Base-by-base conservation (phyloP, 2,113 vertebrate species). In the Corythornis cristatus region DNA sequence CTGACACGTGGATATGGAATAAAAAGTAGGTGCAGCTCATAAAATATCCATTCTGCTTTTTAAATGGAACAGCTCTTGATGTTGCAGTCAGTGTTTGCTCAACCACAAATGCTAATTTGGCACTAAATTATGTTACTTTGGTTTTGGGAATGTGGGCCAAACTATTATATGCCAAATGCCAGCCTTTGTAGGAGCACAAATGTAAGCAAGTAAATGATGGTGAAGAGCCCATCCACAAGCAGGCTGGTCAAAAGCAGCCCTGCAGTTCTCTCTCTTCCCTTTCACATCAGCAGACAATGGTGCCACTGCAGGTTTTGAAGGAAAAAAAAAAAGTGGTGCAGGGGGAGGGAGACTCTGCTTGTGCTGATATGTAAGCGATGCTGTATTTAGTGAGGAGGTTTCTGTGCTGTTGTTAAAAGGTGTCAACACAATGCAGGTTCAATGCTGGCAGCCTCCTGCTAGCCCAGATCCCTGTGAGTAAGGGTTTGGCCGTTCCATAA, bases 81-180 rank as follows among this genome's bases (percentile, higher is more conserved):
- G 21, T 66, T 45, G 7, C 42, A 62, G 45, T 53, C 65, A 68
- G 40, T 66, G 56, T 80, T 89, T 85, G 20, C 26, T 88, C 46
- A 81, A 22, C 28, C 57, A 74, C 2, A 2, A 81, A 57, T 78
- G 43, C 4, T 92, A 84, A 78, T 93, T 83, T 77, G 61, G 19
- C 57, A 62, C 15, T 88, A 77, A 66, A 50, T 88, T 81, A 81
- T 71, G 21, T 67, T 92, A 81, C 71, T 78, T 57, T 78, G 5
- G 11, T 84, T 92, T 62, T 5, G 33, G 58, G 33, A 66, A 54
- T 54, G 14, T 50, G 65, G 53, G 25, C 22, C 80, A 86, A 84
- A 75, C 2, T 3, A 22, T 81, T 70, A 46, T 14, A 26, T 86
- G 81, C 53, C 73, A 84, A 84, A 81, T 57, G 23, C 15, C 25